phyloP scores from a whole-genome alignment of 2,888 invertebrate genomes.

The Mesorhabditis spiculigera region DNA sequence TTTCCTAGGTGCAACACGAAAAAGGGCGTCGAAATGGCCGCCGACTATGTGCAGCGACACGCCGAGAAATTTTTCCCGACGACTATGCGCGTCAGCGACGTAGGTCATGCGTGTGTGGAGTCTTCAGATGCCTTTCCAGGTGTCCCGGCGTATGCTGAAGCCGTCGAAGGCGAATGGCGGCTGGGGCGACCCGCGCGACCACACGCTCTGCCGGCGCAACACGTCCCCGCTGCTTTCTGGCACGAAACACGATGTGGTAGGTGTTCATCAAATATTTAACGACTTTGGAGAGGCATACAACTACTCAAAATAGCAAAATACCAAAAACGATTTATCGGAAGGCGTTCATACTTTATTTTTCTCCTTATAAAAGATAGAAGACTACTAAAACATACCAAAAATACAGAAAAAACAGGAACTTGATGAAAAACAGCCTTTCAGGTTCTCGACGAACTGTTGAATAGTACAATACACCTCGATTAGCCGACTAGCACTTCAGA shows the following conservation, averaged over 20 bases:
- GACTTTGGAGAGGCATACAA: neutral
- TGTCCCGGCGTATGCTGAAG: conserved; percentile 50
- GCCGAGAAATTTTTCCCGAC: neutral
- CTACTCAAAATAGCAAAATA: neutral
- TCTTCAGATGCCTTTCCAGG: conserved; percentile 23
- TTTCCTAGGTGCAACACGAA: neutral
- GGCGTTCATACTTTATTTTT: neutral
- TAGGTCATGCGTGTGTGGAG: neutral
- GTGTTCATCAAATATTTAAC: neutral
- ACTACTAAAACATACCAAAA: neutral
- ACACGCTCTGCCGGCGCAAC: conserved; percentile 69
- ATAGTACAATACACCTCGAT: conserved; percentile 2
- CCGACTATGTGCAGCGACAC: neutral
- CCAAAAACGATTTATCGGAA: neutral
- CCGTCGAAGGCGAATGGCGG: conserved; percentile 75
- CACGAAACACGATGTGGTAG: neutral
- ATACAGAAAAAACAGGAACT: neutral
- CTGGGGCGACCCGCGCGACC: conserved; percentile 90
- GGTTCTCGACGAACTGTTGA: neutral
- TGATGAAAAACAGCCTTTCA: neutral
- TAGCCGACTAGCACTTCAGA: no score
- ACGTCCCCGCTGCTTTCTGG: conserved; percentile 23
- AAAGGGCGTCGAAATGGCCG: neutral
- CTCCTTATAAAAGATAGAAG: neutral
- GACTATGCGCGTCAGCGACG: neutral